These are phyloP conservation scores for Rhabdophis nuchalis DNA, from an alignment of 2,797 vertebrate genomes.

Conservation along the genomic window DNA sequence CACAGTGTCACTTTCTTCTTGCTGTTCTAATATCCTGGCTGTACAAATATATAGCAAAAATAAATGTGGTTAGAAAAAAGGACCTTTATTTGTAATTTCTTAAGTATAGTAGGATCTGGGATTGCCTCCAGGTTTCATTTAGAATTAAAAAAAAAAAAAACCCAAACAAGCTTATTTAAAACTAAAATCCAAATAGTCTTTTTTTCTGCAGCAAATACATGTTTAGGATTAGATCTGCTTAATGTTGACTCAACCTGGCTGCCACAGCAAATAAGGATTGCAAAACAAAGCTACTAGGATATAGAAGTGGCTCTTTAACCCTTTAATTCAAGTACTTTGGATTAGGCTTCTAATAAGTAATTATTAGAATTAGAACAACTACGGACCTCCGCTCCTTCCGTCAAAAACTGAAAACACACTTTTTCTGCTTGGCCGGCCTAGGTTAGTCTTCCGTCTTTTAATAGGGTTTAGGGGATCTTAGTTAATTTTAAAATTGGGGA, in stretches of 20 bases:
- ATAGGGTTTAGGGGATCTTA: too few relatives aligned
- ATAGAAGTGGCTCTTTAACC: background rate
- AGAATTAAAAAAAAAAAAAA: background rate
- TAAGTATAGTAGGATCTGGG: slow-evolving; percentile 20
- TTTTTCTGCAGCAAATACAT: background rate
- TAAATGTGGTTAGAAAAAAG: background rate
- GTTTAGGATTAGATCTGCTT: background rate
- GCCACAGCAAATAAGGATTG: background rate
- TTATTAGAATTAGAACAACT: too few relatives aligned
- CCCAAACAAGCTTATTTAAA: background rate
- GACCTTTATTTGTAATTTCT: background rate
- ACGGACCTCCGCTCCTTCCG: too few relatives aligned
- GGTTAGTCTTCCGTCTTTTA: too few relatives aligned
- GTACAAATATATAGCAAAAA: background rate
- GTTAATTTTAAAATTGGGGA: too few relatives aligned
- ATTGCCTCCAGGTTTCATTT: background rate
- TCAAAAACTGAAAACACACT: too few relatives aligned
- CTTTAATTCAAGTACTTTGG: background rate
- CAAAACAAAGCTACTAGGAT: background rate
- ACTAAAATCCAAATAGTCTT: background rate
- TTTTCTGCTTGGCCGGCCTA: too few relatives aligned
- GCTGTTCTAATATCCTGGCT: background rate
- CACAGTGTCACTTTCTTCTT: background rate
- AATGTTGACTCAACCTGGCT: background rate
- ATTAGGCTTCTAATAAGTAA: background rate